Base-by-base conservation (phyloP, 2,888 invertebrate genomes). In the Meloe dianella region DNA sequence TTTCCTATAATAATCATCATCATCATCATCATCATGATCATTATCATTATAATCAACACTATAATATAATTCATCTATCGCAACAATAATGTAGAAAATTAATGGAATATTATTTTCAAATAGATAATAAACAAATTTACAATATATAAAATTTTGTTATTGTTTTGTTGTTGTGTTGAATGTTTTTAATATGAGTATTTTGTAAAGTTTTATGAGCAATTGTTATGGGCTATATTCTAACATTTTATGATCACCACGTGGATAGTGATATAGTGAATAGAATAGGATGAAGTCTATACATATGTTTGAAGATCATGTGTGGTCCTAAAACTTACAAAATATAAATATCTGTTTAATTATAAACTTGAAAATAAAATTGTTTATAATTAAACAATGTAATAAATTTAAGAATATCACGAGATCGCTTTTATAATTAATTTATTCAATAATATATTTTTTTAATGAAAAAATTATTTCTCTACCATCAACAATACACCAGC, bases 181-280 rank as follows among this genome's bases (percentile, higher is more conserved):
- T 51, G 59, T 17, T 41, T 41, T 67, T 17, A 66, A 60, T 64
- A 51, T 63, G 51, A 65, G 60, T 57, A 68, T 68, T 65, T 65
- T 65, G 65, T 35, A 35, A 0, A 17, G 6, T 41, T 41, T 68
- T 68, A 68, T 59, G 68, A 63, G 68, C 56, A 57, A 65, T 68
- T 68, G 65, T 68, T 68, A 68, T 65, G 68, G 63, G 68, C 68
- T 63, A 62, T 61, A 62, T 54, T 14, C 54, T 14, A 54, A 65
- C 61, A 47, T 63, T 68, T 68, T 68, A 68, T 57, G 68, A 63
- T 47, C 63, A 63, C 63, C 65, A 68, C 65, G 65, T 65, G 68
- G 68, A 68, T 60, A n/a, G n/a, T n/a, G n/a, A n/a, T n/a, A n/a
- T 63, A 71, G 72, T 20, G 24, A 24, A 54, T 54, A 24, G 24